Evolutionary conservation across 2,797 vertebrate genomes (phyloP).

Genomic region (Neoniphon sammara): DNA sequence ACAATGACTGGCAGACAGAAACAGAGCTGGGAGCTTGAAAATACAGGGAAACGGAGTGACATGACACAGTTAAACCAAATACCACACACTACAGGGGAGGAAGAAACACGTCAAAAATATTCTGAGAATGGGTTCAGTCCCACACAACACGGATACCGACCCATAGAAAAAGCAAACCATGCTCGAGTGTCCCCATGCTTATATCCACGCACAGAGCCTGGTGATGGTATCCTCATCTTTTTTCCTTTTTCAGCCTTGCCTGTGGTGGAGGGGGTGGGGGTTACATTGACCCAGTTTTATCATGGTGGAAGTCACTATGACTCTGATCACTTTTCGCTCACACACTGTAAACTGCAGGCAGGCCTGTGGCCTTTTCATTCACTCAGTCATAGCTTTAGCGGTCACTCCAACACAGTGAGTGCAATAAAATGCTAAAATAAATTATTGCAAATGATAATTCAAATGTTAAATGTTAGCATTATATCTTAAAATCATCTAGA

Average conservation of each 20-base stretch:
- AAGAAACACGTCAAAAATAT: conserved; percentile 59
- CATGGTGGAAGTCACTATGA: conserved; percentile 84
- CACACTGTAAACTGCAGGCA: conserved; percentile 71
- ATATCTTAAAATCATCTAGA: background rate
- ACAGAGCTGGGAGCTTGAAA: conserved; percentile 53
- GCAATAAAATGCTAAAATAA: conserved; percentile 38
- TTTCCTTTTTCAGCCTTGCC: conserved; percentile 80
- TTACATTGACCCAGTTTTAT: conserved; percentile 87
- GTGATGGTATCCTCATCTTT: conserved; percentile 79
- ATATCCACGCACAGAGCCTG: conserved; percentile 77
- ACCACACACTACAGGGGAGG: conserved; percentile 66
- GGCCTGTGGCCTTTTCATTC: conserved; percentile 71
- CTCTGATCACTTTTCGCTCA: conserved; percentile 82
- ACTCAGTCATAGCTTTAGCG: conserved; percentile 44
- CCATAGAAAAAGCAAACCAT: conserved; percentile 72
- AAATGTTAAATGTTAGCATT: background rate
- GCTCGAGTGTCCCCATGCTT: conserved; percentile 76
- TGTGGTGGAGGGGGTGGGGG: conserved; percentile 84
- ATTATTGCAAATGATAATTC: conserved; percentile 20
- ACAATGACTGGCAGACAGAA: conserved; percentile 45
- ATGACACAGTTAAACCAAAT: conserved; percentile 54
- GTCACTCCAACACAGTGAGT: conserved; percentile 29
- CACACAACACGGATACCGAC: conserved; percentile 75
- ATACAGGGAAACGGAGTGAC: conserved; percentile 68
- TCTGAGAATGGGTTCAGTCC: conserved; percentile 48